phyloP scores from a whole-genome alignment of 2,888 invertebrate species.

The Lathronympha strigana region DNA sequence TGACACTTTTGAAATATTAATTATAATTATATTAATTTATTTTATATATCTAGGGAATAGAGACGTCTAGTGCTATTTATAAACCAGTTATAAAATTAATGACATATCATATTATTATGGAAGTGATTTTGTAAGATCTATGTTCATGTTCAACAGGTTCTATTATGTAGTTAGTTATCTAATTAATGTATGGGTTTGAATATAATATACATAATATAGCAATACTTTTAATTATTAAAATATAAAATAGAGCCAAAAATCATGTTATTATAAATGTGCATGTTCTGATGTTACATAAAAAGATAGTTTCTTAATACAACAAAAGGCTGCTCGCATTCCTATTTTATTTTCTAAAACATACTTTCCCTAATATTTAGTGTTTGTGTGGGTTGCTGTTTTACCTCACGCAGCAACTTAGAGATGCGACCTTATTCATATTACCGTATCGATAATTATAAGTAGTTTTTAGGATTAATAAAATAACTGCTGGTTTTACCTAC shows the following conservation, averaged over 20 bases:
- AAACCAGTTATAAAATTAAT: slow-evolving; percentile 11
- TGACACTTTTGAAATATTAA: background rate
- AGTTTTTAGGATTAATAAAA: no score
- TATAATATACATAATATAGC: no score
- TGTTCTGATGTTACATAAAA: no score
- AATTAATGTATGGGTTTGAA: no score
- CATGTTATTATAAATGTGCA: no score
- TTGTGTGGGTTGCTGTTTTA: slow-evolving; percentile 18
- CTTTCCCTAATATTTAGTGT: slow-evolving; percentile 9
- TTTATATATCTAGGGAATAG: background rate
- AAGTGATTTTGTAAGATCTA: no score
- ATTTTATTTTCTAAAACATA: slow-evolving; percentile 3
- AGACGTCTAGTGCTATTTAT: background rate
- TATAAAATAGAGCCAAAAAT: no score
- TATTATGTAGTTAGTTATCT: no score
- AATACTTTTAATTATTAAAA: no score
- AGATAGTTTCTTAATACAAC: background rate
- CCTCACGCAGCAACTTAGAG: slow-evolving; percentile 14
- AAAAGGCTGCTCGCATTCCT: background rate
- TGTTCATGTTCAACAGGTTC: no score
- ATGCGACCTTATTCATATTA: background rate
- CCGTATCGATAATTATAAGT: slow-evolving; percentile 16
- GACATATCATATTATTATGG: no score
- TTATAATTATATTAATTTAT: background rate
- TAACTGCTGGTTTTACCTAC: no score